Base-by-base conservation (phyloP, 2,888 invertebrate genomes). In the Torymus auratus region DNA sequence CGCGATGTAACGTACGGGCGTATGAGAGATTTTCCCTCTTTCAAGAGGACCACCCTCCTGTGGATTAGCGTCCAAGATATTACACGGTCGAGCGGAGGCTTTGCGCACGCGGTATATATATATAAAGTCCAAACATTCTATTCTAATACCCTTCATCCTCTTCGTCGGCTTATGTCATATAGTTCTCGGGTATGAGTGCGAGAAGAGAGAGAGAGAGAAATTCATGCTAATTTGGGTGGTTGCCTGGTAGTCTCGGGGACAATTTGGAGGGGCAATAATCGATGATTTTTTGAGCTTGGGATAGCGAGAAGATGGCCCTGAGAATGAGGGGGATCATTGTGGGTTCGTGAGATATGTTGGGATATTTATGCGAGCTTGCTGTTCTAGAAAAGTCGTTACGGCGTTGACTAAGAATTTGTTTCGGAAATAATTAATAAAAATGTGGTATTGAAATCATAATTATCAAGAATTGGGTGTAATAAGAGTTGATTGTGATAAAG, bases 31-130 rank as follows among this genome's bases (percentile, higher is more conserved):
- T 73, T 55, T 64, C 55, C 28, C 28, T 20, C 52, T 74, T 65
- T 67, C 17, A 17, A 52, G 13, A 13, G 23, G 80, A 80, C 80
- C 80, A 80, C 65, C 80, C 80, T 80, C 75, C 61, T 75, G 55
- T n/a, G 80, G 74, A 74, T 80, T 65, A 78, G 14, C 62, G 23
- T 2, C 28, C 28, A 28, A 28, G 28, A 28, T 28, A 28, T 28
- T 28, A 28, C 80, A 80, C 65, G 75, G 75, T 80, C 71, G 53
- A 71, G 55, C 17, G 80, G 74, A 70, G 14, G 23, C 13, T 41
- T 11, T 17, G 17, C 55, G 15, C 50, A 53, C 55, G 14, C 53
- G 20, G 23, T 55, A 2, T 28, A 28, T 28, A 28, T 28, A 7
- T n/a, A 7, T 28, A 28, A 28, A 28, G 14, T 53, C 14, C 7